Evolutionary conservation across 30 jellyfish, hydroid and myxozoan species (phyloP), one percentile per base, ranked within the genome.

Genomic region (Catostylus mosaicus): DNA sequence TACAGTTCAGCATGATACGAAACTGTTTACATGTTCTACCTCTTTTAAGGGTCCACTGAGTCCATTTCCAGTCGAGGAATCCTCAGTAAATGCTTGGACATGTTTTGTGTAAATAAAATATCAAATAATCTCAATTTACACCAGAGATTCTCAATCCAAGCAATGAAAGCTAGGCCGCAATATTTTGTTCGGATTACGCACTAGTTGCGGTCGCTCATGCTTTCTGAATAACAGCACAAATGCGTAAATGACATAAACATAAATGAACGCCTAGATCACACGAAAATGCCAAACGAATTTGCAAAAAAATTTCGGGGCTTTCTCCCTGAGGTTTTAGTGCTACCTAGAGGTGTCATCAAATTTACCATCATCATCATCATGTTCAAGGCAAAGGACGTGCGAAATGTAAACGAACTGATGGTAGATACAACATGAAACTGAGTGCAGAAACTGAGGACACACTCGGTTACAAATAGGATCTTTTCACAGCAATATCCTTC

Each of bases 181-280:
- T 50, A 70, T 62, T 75, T 59, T 59, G 79, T 59, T 77, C 78
- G 88, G 88, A 77, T 77, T 77, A 77, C 88, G 75, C 88, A 52
- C 71, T 75, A 77, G 71, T 52, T 77, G 78, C 59, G 88, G 78
- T 36, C 48, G 69, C 78, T 77, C 67, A 31, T 54, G 65, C 88
- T 11, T 78, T 62, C 64, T 23, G 78, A 57, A 56, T 8, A 34
- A 59, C 88, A 50, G 78, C 75, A 77, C 34, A 77, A 10, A 26
- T 12, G 56, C 35, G 14, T 11, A 37, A 32, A 75, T 77, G 50
- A 56, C 26, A 35, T 35, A 68, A 18, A 68, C 40, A 68, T 20
- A 35, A 68, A 38, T 29, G 38, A 68, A 59, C 32, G 40, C 19
- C 71, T 59, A 6, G 67, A 16, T 9, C 24, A 3, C 7, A 20